A percentile compares a stretch with the other conserved stretches of the same genome.
These are phyloP conservation scores for Scaptomyza reducta DNA, from an alignment of 2,888 invertebrate species.

Conservation along the genomic window DNA sequence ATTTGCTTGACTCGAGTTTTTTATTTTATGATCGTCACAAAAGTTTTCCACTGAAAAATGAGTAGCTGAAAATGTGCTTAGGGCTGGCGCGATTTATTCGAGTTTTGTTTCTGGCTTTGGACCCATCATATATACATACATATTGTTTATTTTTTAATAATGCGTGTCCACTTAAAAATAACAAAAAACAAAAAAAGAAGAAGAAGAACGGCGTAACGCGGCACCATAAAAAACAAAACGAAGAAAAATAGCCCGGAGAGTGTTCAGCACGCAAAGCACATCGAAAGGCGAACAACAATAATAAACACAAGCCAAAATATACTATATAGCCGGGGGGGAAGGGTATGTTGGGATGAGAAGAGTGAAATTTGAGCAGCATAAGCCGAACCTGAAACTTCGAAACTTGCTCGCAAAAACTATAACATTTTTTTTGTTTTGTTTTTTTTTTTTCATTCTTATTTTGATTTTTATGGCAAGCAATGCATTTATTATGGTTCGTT, in stretches of 20 bases:
- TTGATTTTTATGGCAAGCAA: conserved; percentile 71
- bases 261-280: conserved; percentile 58
- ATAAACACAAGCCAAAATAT: conserved; percentile 63
- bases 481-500: conserved; percentile 68
- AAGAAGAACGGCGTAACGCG: conserved; percentile 69
- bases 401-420: conserved; percentile 65
- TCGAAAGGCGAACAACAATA: conserved; percentile 55
- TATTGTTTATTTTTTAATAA: conserved; percentile 80
- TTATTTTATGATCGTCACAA: conserved; percentile 65
- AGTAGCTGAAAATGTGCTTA: conserved; percentile 64
- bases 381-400: conserved; percentile 60
- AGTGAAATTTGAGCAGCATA: conserved; percentile 71
- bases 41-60: conserved; percentile 67
- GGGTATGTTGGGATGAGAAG: too few species aligned
- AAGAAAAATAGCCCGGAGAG: conserved; percentile 47
- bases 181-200: not conserved
- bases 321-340: not conserved
- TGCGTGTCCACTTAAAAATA: conserved; percentile 71
- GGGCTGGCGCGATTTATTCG: conserved; percentile 33
- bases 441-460: conserved; percentile 34
- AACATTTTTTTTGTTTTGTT: conserved; percentile 46
- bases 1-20: conserved; percentile 58
- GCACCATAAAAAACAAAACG: conserved; percentile 60
- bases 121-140: conserved; percentile 40
- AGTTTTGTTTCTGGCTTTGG: conserved; percentile 27